These are phyloP conservation scores for Trichonephila clavata DNA, from an alignment of 1,140 invertebrate species.

Conservation along the genomic window DNA sequence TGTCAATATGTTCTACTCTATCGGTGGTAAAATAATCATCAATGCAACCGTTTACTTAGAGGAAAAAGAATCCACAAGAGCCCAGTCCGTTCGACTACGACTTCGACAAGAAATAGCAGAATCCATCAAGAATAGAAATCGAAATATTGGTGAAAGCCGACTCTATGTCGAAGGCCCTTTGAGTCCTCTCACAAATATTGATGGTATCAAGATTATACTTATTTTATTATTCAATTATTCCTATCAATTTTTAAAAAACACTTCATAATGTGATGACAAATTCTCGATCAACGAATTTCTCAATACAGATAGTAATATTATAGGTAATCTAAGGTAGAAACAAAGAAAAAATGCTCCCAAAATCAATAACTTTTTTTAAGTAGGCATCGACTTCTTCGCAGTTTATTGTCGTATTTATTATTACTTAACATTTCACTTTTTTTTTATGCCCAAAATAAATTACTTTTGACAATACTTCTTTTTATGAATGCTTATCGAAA, in stretches of 20 bases:
- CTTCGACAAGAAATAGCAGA: conserved; percentile 91
- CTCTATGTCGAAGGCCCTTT: conserved; percentile 90
- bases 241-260: background rate
- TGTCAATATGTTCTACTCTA: conserved; percentile 90
- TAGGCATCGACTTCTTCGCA: too few species aligned
- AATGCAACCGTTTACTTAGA: conserved; percentile 90
- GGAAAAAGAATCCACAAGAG: conserved; percentile 83
- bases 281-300: too few species aligned
- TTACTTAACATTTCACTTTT: too few species aligned
- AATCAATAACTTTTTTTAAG: too few species aligned
- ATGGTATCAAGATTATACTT: conserved; percentile 78
- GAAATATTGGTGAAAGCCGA: conserved; percentile 92
- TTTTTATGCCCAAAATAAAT: too few species aligned
- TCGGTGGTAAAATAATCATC: conserved; percentile 85
- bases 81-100: conserved; percentile 84
- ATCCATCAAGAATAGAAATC: conserved; percentile 90
- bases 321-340: too few species aligned
- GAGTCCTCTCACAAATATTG: conserved; percentile 87
- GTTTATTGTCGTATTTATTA: too few species aligned
- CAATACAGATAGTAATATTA: too few species aligned
- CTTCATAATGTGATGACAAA: too few species aligned
- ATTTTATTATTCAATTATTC: background rate
- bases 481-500: too few species aligned
- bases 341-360: too few species aligned
- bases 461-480: too few species aligned